phyloP scores from a whole-genome alignment of 2,113 vertebrate genomes.

The Corvus hawaiiensis region DNA sequence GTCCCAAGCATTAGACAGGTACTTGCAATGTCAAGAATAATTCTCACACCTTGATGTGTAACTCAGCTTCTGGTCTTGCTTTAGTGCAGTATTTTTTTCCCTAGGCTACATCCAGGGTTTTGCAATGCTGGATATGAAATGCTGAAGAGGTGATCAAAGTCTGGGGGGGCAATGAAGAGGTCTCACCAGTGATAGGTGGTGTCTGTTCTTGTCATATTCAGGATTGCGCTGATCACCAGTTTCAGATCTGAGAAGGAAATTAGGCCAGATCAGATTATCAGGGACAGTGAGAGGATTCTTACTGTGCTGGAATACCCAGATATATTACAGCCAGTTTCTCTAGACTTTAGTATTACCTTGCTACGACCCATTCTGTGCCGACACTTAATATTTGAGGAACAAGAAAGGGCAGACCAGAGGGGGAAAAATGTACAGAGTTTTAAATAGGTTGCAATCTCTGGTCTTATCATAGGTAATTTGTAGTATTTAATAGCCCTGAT shows the following conservation, averaged over 20 bases:
- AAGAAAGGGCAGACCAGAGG: background rate
- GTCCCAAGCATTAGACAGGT: background rate
- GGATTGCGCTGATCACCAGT: background rate
- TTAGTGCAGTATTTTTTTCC: background rate
- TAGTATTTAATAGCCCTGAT: slow-evolving; percentile 55
- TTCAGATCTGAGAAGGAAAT: background rate
- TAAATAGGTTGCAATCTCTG: slow-evolving; percentile 37
- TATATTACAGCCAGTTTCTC: background rate
- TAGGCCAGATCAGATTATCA: background rate
- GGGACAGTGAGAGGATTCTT: background rate
- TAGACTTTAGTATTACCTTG: background rate
- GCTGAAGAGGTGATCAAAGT: background rate
- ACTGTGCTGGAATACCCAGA: background rate
- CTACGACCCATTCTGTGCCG: background rate
- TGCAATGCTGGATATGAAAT: background rate
- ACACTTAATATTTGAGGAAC: background rate
- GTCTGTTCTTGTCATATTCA: background rate
- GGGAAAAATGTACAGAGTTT: background rate
- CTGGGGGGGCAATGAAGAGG: background rate
- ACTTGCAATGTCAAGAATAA: background rate
- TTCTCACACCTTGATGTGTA: background rate
- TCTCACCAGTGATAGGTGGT: background rate
- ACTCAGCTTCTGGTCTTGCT: background rate
- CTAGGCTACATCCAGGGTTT: background rate
- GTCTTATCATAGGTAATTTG: slow-evolving; percentile 56